Conservation (phyloP, 2,888 invertebrate species). For the Tachina lurida region DNA sequence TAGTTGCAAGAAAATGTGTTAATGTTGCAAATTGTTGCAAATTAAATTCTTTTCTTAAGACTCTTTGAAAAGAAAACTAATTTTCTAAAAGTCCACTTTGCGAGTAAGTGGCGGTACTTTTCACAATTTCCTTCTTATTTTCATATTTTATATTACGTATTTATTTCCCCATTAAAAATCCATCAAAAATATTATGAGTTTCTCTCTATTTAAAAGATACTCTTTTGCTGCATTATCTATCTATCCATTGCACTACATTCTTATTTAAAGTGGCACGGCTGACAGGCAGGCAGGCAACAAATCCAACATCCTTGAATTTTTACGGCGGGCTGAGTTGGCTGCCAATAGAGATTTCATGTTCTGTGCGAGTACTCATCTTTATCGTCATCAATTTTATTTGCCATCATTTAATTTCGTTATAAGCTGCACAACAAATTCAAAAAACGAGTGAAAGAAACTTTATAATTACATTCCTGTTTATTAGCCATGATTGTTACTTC, state of each 20-base stretch:
- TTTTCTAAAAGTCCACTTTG: conserved; percentile 56
- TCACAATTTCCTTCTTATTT: conserved; percentile 40
- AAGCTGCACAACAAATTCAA: conserved; percentile 46
- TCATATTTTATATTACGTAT: not conserved
- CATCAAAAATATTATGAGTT: conserved; percentile 1
- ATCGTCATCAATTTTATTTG: conserved; percentile 36
- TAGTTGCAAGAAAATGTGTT: conserved; percentile 56
- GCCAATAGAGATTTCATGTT: conserved; percentile 37
- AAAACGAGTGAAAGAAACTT: conserved; percentile 73
- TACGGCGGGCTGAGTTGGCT: conserved; percentile 32
- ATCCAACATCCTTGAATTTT: conserved; percentile 43
- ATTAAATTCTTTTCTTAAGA: conserved; percentile 48
- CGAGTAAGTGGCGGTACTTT: conserved; percentile 57
- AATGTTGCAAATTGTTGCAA: conserved; percentile 48
- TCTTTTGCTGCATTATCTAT: conserved; percentile 22
- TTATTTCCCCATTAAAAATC: conserved; percentile 26
- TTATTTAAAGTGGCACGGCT: conserved; percentile 7
- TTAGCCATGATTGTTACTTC: conserved; percentile 78
- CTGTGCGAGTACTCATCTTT: conserved; percentile 12
- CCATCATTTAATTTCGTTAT: conserved; percentile 63
- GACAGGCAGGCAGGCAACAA: not conserved
- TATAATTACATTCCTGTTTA: conserved; percentile 81
- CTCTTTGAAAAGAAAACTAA: conserved; percentile 45
- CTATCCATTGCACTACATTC: conserved; percentile 30
- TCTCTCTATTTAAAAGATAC: not conserved